Percentiles rank a stretch among this genome's conserved stretches.
Conservation (phyloP, 2,797 vertebrate genomes). For the Diceros bicornis region DNA sequence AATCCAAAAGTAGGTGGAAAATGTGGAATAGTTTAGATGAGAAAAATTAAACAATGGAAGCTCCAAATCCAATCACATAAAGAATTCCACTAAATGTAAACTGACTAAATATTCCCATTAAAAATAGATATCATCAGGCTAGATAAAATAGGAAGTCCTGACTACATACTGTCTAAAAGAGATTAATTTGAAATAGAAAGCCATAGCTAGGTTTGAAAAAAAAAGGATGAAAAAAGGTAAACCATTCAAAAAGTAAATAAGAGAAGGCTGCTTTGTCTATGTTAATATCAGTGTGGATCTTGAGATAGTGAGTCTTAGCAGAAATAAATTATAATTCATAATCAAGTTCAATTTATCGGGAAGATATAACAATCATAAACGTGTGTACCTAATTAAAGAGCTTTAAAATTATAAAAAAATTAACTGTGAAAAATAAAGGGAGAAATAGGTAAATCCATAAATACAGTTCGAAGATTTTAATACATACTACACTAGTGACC, state of each 20-base stretch:
- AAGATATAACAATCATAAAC: not conserved
- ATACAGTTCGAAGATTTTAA: not conserved
- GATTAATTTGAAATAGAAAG: conserved; percentile 22
- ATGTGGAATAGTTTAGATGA: not conserved
- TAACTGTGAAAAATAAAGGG: not conserved
- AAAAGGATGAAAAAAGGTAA: not conserved
- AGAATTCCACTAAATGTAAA: conserved; percentile 2
- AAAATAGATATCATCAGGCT: not conserved
- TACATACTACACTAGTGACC: not conserved
- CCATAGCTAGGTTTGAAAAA: not conserved
- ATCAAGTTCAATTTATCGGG: not conserved
- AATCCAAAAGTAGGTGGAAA: not conserved
- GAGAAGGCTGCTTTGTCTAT: not conserved
- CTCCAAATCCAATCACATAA: not conserved
- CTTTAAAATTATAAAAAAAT: not conserved
- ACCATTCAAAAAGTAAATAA: not conserved
- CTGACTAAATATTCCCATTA: not conserved
- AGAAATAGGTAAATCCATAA: not conserved
- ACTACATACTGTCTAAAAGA: not conserved
- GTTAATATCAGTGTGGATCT: not conserved
- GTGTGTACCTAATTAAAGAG: not conserved
- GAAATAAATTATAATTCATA: not conserved
- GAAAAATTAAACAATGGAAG: not conserved
- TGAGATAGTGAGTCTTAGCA: not conserved
- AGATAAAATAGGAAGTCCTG: not conserved